Percentiles rank a stretch among this genome's conserved stretches.
Evolutionary conservation across 2,888 invertebrate genomes (phyloP).

Genomic region (Plagodis dolabraria): DNA sequence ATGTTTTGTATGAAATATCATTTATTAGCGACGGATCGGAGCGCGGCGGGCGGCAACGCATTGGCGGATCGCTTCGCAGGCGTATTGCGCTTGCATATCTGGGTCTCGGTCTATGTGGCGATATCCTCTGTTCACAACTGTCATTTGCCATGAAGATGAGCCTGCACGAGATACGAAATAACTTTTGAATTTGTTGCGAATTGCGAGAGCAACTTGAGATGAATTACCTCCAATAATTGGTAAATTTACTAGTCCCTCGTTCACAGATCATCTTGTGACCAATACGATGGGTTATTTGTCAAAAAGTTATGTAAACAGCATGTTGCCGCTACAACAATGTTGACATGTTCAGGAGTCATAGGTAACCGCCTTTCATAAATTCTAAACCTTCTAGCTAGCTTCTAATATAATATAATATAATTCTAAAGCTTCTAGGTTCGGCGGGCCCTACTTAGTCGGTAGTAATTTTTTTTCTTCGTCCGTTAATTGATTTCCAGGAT

Average conservation of each 20-base stretch:
- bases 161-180: constrained; percentile 18
- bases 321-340: constrained; percentile 15
- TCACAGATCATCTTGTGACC: constrained; percentile 9
- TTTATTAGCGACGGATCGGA: too few species aligned
- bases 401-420: too few species aligned
- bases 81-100: constrained; percentile 15
- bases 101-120: constrained; percentile 20
- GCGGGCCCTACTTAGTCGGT: constrained; percentile 1
- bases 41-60: too few species aligned
- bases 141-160: constrained; percentile 12
- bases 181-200: constrained; percentile 18
- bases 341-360: constrained; percentile 8
- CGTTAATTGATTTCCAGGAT: neutral
- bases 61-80: too few species aligned
- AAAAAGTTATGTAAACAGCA: constrained; percentile 23
- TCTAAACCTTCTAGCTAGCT: too few species aligned
- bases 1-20: constrained; percentile 1
- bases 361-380: constrained; percentile 4
- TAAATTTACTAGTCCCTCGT: constrained; percentile 13
- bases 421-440: too few species aligned
- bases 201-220: constrained; percentile 15
- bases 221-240: constrained; percentile 17
- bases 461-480: neutral
- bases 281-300: constrained; percentile 19
- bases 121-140: constrained; percentile 17